Base-by-base conservation (phyloP, 1,140 invertebrate species). In the Trissolcus basalis region DNA sequence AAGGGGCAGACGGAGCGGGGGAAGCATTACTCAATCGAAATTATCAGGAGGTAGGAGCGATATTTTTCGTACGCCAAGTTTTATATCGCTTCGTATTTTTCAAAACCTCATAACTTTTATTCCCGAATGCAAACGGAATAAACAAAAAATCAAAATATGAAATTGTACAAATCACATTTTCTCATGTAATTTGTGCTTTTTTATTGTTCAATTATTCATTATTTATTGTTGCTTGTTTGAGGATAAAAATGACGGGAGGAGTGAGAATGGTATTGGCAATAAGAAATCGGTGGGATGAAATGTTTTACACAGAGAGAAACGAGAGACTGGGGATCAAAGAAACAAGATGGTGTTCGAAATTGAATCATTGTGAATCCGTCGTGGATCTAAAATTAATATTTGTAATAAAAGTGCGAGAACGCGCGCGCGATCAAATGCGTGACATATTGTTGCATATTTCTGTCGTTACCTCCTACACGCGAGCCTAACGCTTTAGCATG, bases 371-470 rank as follows among this genome's bases (percentile, higher is more conserved):
- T 58, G 19, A 55, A 73, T 74, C 56, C 43, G 9, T 14, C 41
- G 56, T 36, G 32, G 54, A 60, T 65, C 61, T 65, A 73, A 73
- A 73, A 48, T 73, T 60, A 73, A 65, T 73, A 55, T 55, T 48
- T 49, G 50, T 47, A 19, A 36, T 33, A 54, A 39, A 9, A 39
- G 50, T 7, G 39, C 41, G 41, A 43, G 35, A 39, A 47, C 49
- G 13, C 32, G 13, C 12, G 44, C n/a, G 12, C 32, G 15, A 33
- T 44, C 35, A 63, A 55, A 64, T 50, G 70, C 70, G 44, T 59
- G 60, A 68, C 74, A 78, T 73, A 78, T 78, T 72, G 64, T 78
- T 78, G 64, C 76, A 73, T 78, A 78, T 78, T 78, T 78, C 70
- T 78, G 69, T 73, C 76, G 65, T 73, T 73, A 67, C 59, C 76